Base-by-base conservation (phyloP, 2,113 vertebrate genomes). In the Pomatorhinus ruficollis region DNA sequence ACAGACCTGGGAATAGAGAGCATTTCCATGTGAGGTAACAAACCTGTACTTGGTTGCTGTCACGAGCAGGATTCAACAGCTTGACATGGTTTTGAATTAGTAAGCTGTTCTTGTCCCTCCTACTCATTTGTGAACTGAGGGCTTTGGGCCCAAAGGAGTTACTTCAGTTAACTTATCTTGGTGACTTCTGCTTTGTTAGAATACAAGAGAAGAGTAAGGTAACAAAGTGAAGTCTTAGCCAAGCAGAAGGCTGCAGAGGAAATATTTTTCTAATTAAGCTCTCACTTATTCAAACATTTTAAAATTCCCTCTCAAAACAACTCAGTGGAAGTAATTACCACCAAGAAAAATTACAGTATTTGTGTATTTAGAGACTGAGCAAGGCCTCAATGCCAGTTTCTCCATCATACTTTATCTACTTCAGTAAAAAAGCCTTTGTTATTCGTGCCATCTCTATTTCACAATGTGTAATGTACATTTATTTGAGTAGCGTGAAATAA, bases 401-500 rank as follows among this genome's bases (percentile, higher is more conserved):
- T 83, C 31, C n/a, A 81, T 70, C 45, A 28, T 45, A 52, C 50
- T 89, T 87, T 40, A 78, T 56, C 77, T 60, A 56, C 53, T 82
- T 79, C 30, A 83, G 60, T 85, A 89, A 89, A 78, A 75, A 79
- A 80, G 35, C 47, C 56, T 82, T 49, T 70, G 33, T 72, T 83
- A 25, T 64, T 95, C 24, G 15, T 60, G 76, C 40, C 50, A 57
- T 74, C 60, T 88, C 66, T 49, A 12, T n/a, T 95, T 95, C 70
- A 92, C 61, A 93, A 90, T 74, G 40, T 74, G 40, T 70, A 66
- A 45, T 24, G 22, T 88, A 50, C 47, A 13, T 80, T 93, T 80
- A 81, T 93, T 89, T 70, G 54, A 86, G 56, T 76, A 86, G 69
- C 53, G 52, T 75, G 83, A 87, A 96, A 93, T 79, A 69, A 79